Evolutionary conservation across 2,888 invertebrate genomes (phyloP).

Genomic region (Anticlea derivata): DNA sequence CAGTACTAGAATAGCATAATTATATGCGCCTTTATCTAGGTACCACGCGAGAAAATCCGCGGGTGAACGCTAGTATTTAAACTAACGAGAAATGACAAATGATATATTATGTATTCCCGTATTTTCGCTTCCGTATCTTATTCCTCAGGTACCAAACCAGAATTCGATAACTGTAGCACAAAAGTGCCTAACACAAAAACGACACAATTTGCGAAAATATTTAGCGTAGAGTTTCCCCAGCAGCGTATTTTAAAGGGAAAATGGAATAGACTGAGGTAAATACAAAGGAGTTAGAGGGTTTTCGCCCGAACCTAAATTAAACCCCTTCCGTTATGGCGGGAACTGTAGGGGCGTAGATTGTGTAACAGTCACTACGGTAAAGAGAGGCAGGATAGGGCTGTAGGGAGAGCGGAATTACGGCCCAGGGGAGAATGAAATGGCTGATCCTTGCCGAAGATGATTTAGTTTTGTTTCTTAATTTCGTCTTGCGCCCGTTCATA

Average conservation of each 20-base stretch:
- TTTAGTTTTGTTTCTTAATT: conserved; percentile 29
- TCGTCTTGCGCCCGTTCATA: conserved; percentile 13
- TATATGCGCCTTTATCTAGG: no score
- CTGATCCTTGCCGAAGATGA: conserved; percentile 22
- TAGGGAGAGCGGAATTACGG: conserved; percentile 22
- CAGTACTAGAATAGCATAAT: no score
- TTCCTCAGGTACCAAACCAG: no score
- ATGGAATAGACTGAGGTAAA: conserved; percentile 29
- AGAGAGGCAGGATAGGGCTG: conserved; percentile 11
- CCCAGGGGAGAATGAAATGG: conserved; percentile 26
- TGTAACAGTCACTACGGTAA: conserved; percentile 10
- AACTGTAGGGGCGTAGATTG: conserved; percentile 10
- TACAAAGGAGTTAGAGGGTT: conserved; percentile 29
- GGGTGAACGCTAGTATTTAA: no score
- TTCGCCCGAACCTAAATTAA: conserved; percentile 32
- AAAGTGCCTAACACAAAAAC: conserved; percentile 12
- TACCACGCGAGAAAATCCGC: no score
- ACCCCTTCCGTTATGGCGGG: conserved; percentile 28
- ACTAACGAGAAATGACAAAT: no score
- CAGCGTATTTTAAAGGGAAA: conserved; percentile 30
- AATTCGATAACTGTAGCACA: no score
- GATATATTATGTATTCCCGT: no score
- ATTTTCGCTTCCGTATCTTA: no score
- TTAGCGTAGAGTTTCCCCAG: conserved; percentile 16
- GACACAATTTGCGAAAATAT: conserved; percentile 15